These are phyloP conservation scores for Geodia barretti DNA, from an alignment of 37 sponge, comb jelly and placozoan species.

Conservation along the genomic window DNA sequence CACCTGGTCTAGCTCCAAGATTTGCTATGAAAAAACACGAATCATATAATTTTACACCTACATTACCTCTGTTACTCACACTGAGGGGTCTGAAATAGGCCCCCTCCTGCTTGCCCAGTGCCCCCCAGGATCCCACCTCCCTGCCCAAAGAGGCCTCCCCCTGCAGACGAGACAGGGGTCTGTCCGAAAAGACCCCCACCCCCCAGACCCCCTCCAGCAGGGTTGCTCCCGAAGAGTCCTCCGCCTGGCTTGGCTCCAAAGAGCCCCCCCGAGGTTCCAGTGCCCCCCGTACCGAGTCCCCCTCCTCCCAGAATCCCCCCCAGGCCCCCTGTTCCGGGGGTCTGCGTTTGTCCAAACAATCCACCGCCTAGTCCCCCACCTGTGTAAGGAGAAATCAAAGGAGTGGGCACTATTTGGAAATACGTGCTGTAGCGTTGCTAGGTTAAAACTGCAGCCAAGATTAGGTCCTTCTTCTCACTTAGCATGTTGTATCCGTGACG, in stretches of 20 bases:
- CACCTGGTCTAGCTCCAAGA: slow-evolving; percentile 5
- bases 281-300: not conserved
- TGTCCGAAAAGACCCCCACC: slow-evolving; percentile 48
- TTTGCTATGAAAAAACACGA: no score
- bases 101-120: slow-evolving; percentile 1
- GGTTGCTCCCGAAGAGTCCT: slow-evolving; percentile 19
- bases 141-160: slow-evolving; percentile 26
- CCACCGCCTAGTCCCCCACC: not conserved
- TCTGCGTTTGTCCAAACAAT: not conserved
- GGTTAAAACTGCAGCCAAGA: not conserved
- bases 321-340: not conserved
- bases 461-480: not conserved
- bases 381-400: no score
- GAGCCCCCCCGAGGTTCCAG: not conserved
- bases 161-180: slow-evolving; percentile 21
- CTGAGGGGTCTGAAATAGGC: slow-evolving; percentile 44
- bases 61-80: not conserved
- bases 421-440: no score
- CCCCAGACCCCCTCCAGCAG: slow-evolving; percentile 7
- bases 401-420: no score
- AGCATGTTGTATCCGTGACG: no score
- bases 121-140: slow-evolving; percentile 9
- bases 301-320: not conserved
- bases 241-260: not conserved
- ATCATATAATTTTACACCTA: not conserved